Conservation (phyloP, 2,888 invertebrate genomes). For the Geotrupes spiniger region DNA sequence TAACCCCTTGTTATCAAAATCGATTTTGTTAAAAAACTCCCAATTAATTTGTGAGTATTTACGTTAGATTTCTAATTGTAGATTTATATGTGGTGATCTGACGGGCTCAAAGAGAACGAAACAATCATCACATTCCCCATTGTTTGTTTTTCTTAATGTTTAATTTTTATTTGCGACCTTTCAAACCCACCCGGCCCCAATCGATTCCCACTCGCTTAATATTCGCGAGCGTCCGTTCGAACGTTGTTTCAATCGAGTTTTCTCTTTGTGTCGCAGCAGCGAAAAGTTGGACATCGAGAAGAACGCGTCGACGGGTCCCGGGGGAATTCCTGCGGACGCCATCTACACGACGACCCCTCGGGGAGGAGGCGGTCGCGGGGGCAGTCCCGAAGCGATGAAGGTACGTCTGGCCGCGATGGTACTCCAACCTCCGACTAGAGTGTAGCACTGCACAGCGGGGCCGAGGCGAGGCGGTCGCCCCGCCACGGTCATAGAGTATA, state of each 20-base stretch:
- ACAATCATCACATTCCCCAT: no score
- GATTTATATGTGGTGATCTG: no score
- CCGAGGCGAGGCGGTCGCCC: conserved; percentile 42
- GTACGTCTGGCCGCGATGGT: conserved; percentile 88
- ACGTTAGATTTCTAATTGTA: no score
- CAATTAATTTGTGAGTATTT: no score
- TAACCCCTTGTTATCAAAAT: no score
- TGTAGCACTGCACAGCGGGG: conserved; percentile 55
- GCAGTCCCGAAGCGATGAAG: conserved; percentile 74
- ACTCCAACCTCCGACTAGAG: conserved; percentile 85
- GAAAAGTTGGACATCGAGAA: conserved; percentile 51
- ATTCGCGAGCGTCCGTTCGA: conserved; percentile 3
- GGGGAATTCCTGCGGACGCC: conserved; percentile 71
- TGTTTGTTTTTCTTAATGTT: no score
- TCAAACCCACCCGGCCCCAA: neutral
- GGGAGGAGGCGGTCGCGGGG: conserved; percentile 21
- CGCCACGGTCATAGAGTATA: conserved; percentile 49
- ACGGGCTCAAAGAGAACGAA: no score
- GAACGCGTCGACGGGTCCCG: conserved; percentile 46
- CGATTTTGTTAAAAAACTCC: no score
- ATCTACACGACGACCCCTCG: conserved; percentile 62
- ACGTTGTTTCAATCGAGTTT: conserved; percentile 7
- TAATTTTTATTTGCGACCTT: no score
- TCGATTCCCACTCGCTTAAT: conserved; percentile 12
- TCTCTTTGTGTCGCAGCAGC: conserved; percentile 30